Evolutionary conservation across 2,113 vertebrate species (phyloP).

Genomic region (Pseudorectes ferrugineus): DNA sequence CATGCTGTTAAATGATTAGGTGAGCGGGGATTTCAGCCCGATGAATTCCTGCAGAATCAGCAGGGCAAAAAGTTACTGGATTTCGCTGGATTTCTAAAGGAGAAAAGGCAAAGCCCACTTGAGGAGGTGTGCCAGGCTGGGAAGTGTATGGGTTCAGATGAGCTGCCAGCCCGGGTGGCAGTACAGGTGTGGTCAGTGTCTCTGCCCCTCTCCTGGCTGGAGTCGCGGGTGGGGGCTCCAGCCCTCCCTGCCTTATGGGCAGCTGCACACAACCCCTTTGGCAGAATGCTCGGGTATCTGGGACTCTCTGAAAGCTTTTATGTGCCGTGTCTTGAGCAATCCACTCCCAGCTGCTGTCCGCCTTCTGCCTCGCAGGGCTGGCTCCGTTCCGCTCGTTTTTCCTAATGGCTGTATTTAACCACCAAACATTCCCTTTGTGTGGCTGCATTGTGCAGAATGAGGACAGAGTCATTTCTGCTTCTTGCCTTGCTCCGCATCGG

Average conservation of each 20-base stretch:
- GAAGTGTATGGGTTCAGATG: not conserved
- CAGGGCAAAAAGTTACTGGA: not conserved
- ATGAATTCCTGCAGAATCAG: not conserved
- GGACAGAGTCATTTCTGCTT: not conserved
- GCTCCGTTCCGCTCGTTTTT: not conserved
- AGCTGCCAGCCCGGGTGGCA: not conserved
- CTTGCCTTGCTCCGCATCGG: not conserved
- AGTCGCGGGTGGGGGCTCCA: not conserved
- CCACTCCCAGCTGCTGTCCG: constrained; percentile 15
- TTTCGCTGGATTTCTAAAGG: not conserved
- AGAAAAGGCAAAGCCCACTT: not conserved
- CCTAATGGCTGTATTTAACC: not conserved
- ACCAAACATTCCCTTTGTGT: not conserved
- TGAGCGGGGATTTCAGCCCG: not conserved
- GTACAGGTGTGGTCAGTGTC: not conserved
- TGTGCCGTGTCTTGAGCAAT: constrained; percentile 18
- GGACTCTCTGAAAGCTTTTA: not conserved
- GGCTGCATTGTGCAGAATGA: not conserved
- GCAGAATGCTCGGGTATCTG: not conserved
- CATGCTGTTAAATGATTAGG: not conserved
- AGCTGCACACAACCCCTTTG: not conserved
- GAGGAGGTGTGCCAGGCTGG: not conserved
- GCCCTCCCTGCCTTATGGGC: not conserved
- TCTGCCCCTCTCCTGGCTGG: not conserved
- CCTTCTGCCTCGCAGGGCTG: not conserved